These are phyloP conservation scores for Pharmacophagus antenor DNA, from an alignment of 2,888 invertebrate genomes.

Conservation along the genomic window DNA sequence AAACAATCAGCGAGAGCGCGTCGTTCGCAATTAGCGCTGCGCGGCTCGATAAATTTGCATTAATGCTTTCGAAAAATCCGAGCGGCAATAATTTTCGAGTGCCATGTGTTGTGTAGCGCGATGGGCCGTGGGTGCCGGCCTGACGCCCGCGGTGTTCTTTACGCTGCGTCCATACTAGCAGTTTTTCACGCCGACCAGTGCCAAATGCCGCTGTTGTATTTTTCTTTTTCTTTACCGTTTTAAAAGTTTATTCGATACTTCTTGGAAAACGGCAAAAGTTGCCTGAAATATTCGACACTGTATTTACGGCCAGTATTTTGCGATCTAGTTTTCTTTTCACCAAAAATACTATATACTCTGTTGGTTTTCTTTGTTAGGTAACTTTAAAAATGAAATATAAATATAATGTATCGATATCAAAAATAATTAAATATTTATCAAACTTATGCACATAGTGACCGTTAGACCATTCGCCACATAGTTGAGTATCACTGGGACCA, in stretches of 20 bases:
- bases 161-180: constrained; percentile 33
- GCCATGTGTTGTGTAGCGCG: constrained; percentile 64
- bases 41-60: constrained; percentile 80
- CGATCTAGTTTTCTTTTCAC: neutral
- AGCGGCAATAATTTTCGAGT: constrained; percentile 75
- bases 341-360: neutral
- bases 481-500: too few relatives aligned
- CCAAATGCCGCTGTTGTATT: constrained; percentile 39
- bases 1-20: constrained; percentile 79
- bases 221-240: constrained; percentile 36
- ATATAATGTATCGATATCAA: too few relatives aligned
- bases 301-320: constrained; percentile 19
- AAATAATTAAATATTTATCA: too few relatives aligned
- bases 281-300: constrained; percentile 21
- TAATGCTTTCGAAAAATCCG: constrained; percentile 81
- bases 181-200: constrained; percentile 41
- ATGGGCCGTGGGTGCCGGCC: constrained; percentile 42
- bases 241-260: constrained; percentile 34
- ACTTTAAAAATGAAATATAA: neutral
- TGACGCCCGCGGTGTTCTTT: constrained; percentile 34
- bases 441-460: too few relatives aligned
- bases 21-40: constrained; percentile 79
- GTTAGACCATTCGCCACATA: too few relatives aligned
- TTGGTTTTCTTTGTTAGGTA: neutral
- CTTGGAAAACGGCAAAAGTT: constrained; percentile 30